phyloP scores from a whole-genome alignment of 2,888 invertebrate species.

The Andrena haemorrhoa region DNA sequence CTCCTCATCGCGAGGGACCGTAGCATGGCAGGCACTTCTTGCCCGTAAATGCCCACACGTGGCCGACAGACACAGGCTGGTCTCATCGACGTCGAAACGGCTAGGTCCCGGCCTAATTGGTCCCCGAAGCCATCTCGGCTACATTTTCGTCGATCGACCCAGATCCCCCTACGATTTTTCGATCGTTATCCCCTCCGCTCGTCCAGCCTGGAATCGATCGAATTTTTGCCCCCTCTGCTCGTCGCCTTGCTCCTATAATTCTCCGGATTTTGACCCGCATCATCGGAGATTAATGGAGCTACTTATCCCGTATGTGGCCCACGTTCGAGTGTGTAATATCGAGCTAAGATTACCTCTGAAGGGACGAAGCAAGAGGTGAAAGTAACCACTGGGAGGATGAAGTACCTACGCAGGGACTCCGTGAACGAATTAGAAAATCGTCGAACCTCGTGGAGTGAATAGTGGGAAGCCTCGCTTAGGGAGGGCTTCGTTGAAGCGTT shows the following conservation, averaged over 20 bases:
- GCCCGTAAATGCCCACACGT: constrained; percentile 78
- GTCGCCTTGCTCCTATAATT: constrained; percentile 28
- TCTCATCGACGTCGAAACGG: constrained; percentile 49
- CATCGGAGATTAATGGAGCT: constrained; percentile 19
- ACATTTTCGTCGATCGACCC: constrained; percentile 65
- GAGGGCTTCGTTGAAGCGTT: neutral
- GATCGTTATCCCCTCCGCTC: constrained; percentile 73
- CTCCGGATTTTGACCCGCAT: constrained; percentile 35
- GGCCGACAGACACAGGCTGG: constrained; percentile 75
- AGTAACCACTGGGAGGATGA: too few relatives aligned
- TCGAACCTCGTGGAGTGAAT: too few relatives aligned
- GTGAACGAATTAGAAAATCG: too few relatives aligned
- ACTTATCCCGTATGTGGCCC: neutral
- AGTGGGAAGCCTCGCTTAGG: neutral
- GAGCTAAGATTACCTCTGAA: neutral
- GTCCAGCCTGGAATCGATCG: constrained; percentile 60
- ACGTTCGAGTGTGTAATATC: constrained; percentile 5
- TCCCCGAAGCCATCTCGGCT: constrained; percentile 32
- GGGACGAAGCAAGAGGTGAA: too few relatives aligned
- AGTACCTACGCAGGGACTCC: too few relatives aligned
- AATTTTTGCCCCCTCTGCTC: constrained; percentile 52
- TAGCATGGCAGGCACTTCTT: constrained; percentile 77
- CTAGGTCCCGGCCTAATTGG: constrained; percentile 76
- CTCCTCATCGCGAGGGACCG: constrained; percentile 31
- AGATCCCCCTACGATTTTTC: constrained; percentile 74